phyloP scores from a whole-genome alignment of 2,888 invertebrate genomes.

The Leucophora obtusa region DNA sequence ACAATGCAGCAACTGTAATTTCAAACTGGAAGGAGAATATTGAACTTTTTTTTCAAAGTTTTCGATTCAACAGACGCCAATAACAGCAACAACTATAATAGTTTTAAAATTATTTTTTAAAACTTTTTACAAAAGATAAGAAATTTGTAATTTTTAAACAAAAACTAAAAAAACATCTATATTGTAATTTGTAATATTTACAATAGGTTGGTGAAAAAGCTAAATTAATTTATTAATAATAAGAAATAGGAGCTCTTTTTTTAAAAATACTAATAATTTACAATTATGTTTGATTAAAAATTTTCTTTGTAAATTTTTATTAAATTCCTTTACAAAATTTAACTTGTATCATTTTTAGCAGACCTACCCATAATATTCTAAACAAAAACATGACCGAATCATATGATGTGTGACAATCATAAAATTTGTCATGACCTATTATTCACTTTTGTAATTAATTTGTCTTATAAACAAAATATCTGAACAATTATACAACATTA shows the following conservation, averaged over 20 bases:
- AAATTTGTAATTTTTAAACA: background rate
- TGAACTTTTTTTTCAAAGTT: conserved; percentile 48
- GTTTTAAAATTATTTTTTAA: conserved; percentile 20
- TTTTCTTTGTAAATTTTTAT: background rate
- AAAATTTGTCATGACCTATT: no score
- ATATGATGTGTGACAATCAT: no score
- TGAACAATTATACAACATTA: no score
- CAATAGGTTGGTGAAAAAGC: conserved; percentile 8
- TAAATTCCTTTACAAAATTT: background rate
- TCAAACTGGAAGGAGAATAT: background rate
- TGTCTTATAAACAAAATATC: no score
- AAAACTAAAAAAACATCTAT: background rate
- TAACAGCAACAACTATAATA: background rate
- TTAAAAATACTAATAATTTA: no score
- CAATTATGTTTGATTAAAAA: background rate
- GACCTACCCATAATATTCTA: no score
- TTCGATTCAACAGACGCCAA: background rate
- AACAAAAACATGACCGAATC: no score
- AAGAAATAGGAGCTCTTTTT: conserved; percentile 41
- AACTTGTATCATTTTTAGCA: background rate
- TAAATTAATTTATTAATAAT: conserved; percentile 11
- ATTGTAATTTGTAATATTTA: conserved; percentile 33
- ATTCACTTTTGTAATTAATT: no score
- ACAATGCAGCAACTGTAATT: background rate
- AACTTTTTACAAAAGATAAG: conserved; percentile 33